These are phyloP conservation scores for Geodia barretti DNA, from an alignment of 37 sponge, comb jelly and placozoan genomes.

Conservation along the genomic window DNA sequence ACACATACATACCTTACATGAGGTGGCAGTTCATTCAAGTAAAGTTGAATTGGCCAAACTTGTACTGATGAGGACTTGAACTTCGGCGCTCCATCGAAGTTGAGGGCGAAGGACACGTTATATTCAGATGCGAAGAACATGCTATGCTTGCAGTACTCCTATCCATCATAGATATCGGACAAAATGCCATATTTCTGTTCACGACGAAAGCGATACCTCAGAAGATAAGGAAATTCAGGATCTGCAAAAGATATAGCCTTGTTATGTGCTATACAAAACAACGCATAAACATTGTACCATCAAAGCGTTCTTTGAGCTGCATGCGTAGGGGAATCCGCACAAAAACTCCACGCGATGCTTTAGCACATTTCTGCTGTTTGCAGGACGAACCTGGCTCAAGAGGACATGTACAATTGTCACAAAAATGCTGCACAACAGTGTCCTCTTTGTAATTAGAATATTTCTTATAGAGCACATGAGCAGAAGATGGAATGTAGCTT, in stretches of 20 bases:
- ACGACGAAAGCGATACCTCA: neutral
- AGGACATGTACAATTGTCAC: neutral
- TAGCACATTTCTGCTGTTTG: neutral
- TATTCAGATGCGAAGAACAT: neutral
- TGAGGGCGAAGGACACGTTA: conserved; percentile 1
- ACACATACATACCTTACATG: neutral
- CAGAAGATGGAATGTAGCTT: neutral
- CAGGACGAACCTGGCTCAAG: neutral
- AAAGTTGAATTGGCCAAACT: conserved; percentile 11
- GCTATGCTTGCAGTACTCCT: neutral
- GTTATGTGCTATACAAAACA: neutral
- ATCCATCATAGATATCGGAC: conserved; percentile 8
- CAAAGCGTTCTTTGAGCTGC: neutral
- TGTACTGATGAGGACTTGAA: conserved; percentile 8
- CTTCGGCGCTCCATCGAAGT: conserved; percentile 13
- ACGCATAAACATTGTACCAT: neutral
- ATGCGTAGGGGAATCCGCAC: neutral
- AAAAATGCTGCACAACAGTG: neutral
- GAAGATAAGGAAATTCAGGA: neutral
- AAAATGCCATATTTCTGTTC: neutral
- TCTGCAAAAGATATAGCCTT: no score
- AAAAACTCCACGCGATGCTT: neutral
- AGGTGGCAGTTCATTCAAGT: conserved; percentile 13
- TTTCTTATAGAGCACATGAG: neutral
- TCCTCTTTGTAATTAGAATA: neutral